Evolutionary conservation across 64 coral and sea anemone genomes (phyloP), one percentile per base, ranked within the genome.

Genomic region (Stylophora pistillata): DNA sequence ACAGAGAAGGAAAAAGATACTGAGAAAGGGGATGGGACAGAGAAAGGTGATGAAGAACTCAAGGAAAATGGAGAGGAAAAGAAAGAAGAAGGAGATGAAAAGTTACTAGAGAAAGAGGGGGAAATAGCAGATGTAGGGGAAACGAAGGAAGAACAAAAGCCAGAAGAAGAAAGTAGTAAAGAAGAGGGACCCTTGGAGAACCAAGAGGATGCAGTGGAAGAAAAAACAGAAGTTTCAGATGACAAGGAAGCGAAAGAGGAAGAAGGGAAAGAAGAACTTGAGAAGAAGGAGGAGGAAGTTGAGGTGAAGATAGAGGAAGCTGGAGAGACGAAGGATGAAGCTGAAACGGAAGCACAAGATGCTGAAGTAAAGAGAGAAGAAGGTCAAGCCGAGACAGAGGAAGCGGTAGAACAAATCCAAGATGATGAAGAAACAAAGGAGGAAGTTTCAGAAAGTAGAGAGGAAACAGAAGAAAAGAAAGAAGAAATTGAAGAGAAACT

Each of bases 21-120:
- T 15, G 31, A 52, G 57, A 52, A 33, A 15, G 88, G 81, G 15
- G 28, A 34, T 18, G 59, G 55, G 30, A 63, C 28, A 64, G 21
- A 61, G 53, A 23, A 68, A 0, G 58, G 55, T 17, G 37, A 69
- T n/a, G 55, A 91, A 28, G 77, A 74, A 10, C 32, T 74, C 32
- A 74, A 87, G 29, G 87, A 95, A 6, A 73, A 73, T n/a, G 76
- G 70, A 57, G 82, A 92, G 13, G 90, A 87, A 60, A 56, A 64
- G 12, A 72, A 72, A 23, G 78, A 92, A 74, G 84, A 72, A 18
- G 30, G 25, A 17, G 58, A 70, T 7, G 21, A 30, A 32, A 87
- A 79, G 61, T 47, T 47, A 47, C 7, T 47, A 47, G 13, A 71
- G 31, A 34, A 41, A 1, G 84, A 73, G 9, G 83, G 78, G 18